Base-by-base conservation (phyloP, 2,797 vertebrate genomes). In the Enteromius mattozi region DNA sequence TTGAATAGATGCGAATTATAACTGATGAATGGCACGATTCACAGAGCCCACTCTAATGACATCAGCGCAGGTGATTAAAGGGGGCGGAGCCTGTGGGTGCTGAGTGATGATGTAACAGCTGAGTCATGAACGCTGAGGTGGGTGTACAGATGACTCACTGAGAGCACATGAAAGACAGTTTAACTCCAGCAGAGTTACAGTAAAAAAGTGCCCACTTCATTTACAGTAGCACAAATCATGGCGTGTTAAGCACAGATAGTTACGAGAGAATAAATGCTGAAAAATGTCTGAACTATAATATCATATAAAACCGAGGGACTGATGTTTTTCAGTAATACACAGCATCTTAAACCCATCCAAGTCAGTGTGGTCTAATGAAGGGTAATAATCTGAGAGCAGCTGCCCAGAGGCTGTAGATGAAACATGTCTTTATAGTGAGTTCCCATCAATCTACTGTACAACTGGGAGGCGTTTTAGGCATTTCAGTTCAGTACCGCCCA, bases 91-190 rank as follows among this genome's bases (percentile, higher is more conserved):
- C 35, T 54, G 77, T 6, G 24, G 21, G n/a, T 49, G 37, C 83
- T 37, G 54, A 30, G 59, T 40, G 71, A 71, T 86, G 79, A 85
- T 61, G 71, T 86, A 87, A 89, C 86, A 81, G 86, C 84, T 81
- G 88, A 89, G 79, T 89, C 88, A 89, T 72, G 82, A 82, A 78
- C 63, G 61, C 59, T 40, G 42, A 77, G 70, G 81, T 14, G 51
- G 76, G 66, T 71, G 74, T 63, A 24, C 21, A 33, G 6, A 84
- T 88, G 85, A 88, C 61, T 86, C 84, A 88, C 70, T 81, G 40
- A 19, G 56, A 75, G 77, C 76, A 78, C 33, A 68, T 68, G 42
- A 66, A 78, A 59, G 35, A 68, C 9, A 54, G 19, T 71, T 71
- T 59, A 71, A 71, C 66, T 16, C 21, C n/a, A 78, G 63, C 30